Percentiles rank a stretch among this genome's conserved stretches.
Evolutionary conservation across 2,888 invertebrate species (phyloP).

Genomic region (Quadriops clusia): DNA sequence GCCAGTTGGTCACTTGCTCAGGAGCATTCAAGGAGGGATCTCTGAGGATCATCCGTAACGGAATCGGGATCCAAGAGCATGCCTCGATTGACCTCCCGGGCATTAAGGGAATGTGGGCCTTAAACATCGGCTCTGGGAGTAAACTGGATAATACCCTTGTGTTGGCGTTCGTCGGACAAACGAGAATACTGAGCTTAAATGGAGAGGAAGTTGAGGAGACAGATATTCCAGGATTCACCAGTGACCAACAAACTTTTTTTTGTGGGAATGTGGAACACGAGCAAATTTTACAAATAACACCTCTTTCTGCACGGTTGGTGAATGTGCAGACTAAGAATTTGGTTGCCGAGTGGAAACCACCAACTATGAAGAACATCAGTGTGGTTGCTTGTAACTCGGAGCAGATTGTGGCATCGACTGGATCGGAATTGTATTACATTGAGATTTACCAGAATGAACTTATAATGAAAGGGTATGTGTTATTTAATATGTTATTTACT

Average conservation of each 20-base stretch:
- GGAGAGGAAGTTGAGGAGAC: slow-evolving; percentile 98
- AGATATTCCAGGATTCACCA: slow-evolving; percentile 81
- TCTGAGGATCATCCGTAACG: slow-evolving; percentile 91
- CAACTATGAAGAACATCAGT: slow-evolving; percentile 63
- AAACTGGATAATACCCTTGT: slow-evolving; percentile 77
- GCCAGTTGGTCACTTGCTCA: slow-evolving; percentile 95
- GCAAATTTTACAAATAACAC: slow-evolving; percentile 60
- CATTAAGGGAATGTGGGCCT: slow-evolving; percentile 96
- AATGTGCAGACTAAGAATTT: slow-evolving; percentile 53
- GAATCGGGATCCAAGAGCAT: slow-evolving; percentile 97
- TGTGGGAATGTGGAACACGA: slow-evolving; percentile 82
- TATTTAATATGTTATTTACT: not conserved
- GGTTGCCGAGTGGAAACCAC: slow-evolving; percentile 61
- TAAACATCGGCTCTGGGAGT: slow-evolving; percentile 55
- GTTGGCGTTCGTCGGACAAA: slow-evolving; percentile 93
- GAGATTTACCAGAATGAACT: slow-evolving; percentile 55
- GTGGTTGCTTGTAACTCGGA: slow-evolving; percentile 73
- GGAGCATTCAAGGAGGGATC: slow-evolving; percentile 97
- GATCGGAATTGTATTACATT: slow-evolving; percentile 75
- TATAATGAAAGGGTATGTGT: slow-evolving; percentile 44
- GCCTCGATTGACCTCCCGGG: slow-evolving; percentile 94
- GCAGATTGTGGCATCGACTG: slow-evolving; percentile 76
- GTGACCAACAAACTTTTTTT: slow-evolving; percentile 86
- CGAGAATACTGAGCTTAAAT: slow-evolving; percentile 75
- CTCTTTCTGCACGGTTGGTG: slow-evolving; percentile 59